These are phyloP conservation scores for Archaeoteleia sp. DNA, from an alignment of 2,888 invertebrate species.

Conservation along the genomic window DNA sequence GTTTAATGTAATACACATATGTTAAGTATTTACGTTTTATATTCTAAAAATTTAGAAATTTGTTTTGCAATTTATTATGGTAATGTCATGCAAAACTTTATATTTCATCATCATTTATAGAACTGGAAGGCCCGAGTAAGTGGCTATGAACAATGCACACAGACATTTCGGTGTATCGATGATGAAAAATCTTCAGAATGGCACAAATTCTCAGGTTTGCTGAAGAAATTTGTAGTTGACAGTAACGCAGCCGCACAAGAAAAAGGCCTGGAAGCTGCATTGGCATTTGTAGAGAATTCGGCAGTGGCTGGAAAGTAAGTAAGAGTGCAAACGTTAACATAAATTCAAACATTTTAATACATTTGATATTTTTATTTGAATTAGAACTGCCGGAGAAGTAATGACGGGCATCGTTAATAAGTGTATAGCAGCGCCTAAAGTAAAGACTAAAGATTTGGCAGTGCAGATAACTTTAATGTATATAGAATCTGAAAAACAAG, in stretches of 20 bases:
- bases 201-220: slow-evolving; percentile 90
- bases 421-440: slow-evolving; percentile 93
- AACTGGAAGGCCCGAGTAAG: slow-evolving; percentile 96
- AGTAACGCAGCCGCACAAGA: slow-evolving; percentile 97
- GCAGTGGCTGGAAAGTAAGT: slow-evolving; percentile 85
- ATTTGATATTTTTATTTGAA: slow-evolving; percentile 35
- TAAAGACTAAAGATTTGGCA: slow-evolving; percentile 93
- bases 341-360: neutral
- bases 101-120: slow-evolving; percentile 67
- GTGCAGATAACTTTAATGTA: slow-evolving; percentile 94
- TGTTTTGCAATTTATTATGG: too few species aligned
- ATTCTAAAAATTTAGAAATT: too few species aligned
- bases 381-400: slow-evolving; percentile 89
- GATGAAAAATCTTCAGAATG: slow-evolving; percentile 97
- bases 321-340: too few species aligned
- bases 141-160: slow-evolving; percentile 95
- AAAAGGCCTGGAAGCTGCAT: slow-evolving; percentile 93
- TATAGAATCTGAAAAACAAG: slow-evolving; percentile 96
- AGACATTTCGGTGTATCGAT: slow-evolving; percentile 89
- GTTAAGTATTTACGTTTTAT: too few species aligned
- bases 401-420: slow-evolving; percentile 92
- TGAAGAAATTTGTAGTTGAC: slow-evolving; percentile 96
- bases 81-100: too few species aligned
- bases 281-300: slow-evolving; percentile 94
- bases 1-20: too few species aligned